phyloP scores from a whole-genome alignment of 1,140 invertebrate genomes.

The Saccostrea cuccullata region DNA sequence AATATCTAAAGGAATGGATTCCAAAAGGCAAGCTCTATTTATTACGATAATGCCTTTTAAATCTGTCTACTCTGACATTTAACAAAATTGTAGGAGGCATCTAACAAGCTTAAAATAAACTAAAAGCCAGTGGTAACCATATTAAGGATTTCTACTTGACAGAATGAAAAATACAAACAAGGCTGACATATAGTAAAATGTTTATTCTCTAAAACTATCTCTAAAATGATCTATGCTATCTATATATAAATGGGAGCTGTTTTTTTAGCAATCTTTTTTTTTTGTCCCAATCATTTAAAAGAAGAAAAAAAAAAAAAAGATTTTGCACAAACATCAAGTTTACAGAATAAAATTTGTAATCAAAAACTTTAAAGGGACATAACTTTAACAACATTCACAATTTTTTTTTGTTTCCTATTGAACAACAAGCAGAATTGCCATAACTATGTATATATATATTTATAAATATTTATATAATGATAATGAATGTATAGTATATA shows the following conservation, averaged over 20 bases:
- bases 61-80: background rate
- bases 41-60: no score
- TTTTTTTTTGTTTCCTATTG: constrained; percentile 27
- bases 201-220: constrained; percentile 55
- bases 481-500: constrained; percentile 38
- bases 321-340: constrained; percentile 45
- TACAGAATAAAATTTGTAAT: constrained; percentile 43
- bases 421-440: constrained; percentile 36
- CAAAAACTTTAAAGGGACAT: constrained; percentile 42
- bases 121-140: background rate
- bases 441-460: constrained; percentile 36
- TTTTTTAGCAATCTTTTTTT: constrained; percentile 41
- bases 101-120: background rate
- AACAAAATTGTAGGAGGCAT: background rate
- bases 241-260: constrained; percentile 46
- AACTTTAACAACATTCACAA: constrained; percentile 40
- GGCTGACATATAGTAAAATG: constrained; percentile 48
- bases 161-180: background rate
- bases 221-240: constrained; percentile 53
- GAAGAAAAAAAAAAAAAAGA: background rate
- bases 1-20: no score
- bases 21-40: no score
- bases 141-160: background rate
- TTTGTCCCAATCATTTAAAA: constrained; percentile 17
- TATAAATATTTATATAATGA: constrained; percentile 39